Percentiles rank a stretch among this genome's conserved stretches.
Conservation (phyloP, 2,888 invertebrate genomes). For the Hipparchia sbordonii region DNA sequence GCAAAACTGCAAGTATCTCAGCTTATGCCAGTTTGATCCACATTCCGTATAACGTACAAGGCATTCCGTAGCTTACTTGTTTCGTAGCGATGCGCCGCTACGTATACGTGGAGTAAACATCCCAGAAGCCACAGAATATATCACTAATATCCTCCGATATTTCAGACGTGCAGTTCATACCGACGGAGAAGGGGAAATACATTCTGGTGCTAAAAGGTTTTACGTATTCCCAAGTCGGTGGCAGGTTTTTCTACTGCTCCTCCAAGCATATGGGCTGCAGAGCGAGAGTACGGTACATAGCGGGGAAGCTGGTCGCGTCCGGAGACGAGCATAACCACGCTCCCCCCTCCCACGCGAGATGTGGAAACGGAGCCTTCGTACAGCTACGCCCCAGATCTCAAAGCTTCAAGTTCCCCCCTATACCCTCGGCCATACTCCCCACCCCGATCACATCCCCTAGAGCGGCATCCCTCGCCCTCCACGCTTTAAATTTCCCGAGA, state of each 20-base stretch:
- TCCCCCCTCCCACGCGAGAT: constrained; percentile 76
- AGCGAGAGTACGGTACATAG: constrained; percentile 68
- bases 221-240: constrained; percentile 78
- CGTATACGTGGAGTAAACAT: too few relatives aligned
- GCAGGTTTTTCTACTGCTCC: constrained; percentile 78
- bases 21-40: too few relatives aligned
- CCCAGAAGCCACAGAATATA: background rate
- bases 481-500: constrained; percentile 69
- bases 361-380: constrained; percentile 76
- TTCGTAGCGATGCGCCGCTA: too few relatives aligned
- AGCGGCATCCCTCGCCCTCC: constrained; percentile 64
- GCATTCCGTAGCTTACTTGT: too few relatives aligned
- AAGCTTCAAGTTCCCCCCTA: constrained; percentile 43
- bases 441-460: constrained; percentile 61
- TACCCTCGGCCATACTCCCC: constrained; percentile 54
- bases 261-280: constrained; percentile 78
- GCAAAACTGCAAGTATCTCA: too few relatives aligned
- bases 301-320: constrained; percentile 69
- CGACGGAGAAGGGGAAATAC: constrained; percentile 78
- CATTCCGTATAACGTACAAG: too few relatives aligned
- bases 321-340: constrained; percentile 74
- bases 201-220: constrained; percentile 75
- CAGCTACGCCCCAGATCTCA: constrained; percentile 66
- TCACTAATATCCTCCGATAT: constrained; percentile 47
- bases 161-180: constrained; percentile 78